A percentile compares a stretch with the other conserved stretches of the same genome.
Evolutionary conservation across 2,797 vertebrate species (phyloP).

Genomic region (Enteromius thamalakanensis): DNA sequence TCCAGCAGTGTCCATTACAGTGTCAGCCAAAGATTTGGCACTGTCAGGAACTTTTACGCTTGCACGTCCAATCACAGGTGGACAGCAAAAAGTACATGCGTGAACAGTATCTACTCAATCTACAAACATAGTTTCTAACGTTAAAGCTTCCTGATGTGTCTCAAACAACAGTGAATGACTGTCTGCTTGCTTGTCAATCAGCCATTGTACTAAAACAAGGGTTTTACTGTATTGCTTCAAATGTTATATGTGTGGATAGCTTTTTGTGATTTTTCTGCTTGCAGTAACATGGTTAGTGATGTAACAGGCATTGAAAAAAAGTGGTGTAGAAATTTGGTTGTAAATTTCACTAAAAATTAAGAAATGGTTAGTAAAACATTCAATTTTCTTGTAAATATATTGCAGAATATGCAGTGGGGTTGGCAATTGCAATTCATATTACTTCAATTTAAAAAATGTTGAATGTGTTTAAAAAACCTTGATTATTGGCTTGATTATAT

Average conservation of each 20-base stretch:
- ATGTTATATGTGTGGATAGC: neutral
- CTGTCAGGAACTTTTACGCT: neutral
- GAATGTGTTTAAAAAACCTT: too few relatives aligned
- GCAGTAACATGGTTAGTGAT: neutral
- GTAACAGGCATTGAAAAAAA: neutral
- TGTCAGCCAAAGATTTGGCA: neutral
- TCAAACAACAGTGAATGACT: neutral
- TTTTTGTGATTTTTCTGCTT: neutral
- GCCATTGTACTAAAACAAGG: neutral
- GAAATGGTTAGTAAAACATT: neutral
- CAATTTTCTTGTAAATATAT: neutral
- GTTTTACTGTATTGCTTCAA: neutral
- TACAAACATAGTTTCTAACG: neutral
- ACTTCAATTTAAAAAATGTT: too few relatives aligned
- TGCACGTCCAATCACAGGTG: neutral
- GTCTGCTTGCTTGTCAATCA: neutral
- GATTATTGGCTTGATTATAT: too few relatives aligned
- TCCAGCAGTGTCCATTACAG: neutral
- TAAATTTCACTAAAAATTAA: neutral
- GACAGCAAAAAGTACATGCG: neutral
- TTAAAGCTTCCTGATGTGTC: neutral
- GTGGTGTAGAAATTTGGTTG: neutral
- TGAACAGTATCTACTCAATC: neutral
- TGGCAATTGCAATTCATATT: too few relatives aligned
- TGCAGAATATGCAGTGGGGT: neutral